phyloP scores from a whole-genome alignment of 2,888 invertebrate genomes.

The Cecidostiba fungosa region DNA sequence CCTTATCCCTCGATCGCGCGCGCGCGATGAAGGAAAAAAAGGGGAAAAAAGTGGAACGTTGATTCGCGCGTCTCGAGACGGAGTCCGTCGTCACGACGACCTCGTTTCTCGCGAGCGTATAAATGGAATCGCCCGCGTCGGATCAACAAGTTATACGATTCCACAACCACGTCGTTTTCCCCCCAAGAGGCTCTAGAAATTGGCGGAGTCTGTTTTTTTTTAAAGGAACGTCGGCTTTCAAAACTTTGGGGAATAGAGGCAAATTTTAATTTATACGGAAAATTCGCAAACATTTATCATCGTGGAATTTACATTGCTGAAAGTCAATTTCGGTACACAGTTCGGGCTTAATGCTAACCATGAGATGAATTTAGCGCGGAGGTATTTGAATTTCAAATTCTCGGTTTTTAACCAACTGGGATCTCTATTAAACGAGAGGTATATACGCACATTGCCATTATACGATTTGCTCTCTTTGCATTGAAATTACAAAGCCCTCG shows the following conservation, averaged over 20 bases:
- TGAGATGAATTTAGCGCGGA: neutral
- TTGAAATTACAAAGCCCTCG: neutral
- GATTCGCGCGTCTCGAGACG: neutral
- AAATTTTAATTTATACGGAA: neutral
- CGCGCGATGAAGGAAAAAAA: neutral
- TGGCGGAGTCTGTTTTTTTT: neutral
- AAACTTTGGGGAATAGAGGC: neutral
- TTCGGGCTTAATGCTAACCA: slow-evolving; percentile 4
- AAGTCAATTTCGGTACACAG: neutral
- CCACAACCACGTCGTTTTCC: neutral
- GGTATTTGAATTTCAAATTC: slow-evolving; percentile 7
- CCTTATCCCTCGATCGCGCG: neutral
- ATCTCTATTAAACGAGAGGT: neutral
- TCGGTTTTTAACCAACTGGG: neutral
- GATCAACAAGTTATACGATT: slow-evolving; percentile 8
- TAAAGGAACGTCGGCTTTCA: neutral
- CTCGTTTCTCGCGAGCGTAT: slow-evolving; percentile 4
- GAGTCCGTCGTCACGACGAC: neutral
- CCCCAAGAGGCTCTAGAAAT: neutral
- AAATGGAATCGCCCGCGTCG: slow-evolving; percentile 8
- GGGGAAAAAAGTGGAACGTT: neutral
- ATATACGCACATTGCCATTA: neutral
- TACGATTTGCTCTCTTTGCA: neutral
- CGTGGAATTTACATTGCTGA: neutral
- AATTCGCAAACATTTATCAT: neutral